Evolutionary conservation across 2,113 vertebrate genomes (phyloP).

Genomic region (Osmerus mordax): DNA sequence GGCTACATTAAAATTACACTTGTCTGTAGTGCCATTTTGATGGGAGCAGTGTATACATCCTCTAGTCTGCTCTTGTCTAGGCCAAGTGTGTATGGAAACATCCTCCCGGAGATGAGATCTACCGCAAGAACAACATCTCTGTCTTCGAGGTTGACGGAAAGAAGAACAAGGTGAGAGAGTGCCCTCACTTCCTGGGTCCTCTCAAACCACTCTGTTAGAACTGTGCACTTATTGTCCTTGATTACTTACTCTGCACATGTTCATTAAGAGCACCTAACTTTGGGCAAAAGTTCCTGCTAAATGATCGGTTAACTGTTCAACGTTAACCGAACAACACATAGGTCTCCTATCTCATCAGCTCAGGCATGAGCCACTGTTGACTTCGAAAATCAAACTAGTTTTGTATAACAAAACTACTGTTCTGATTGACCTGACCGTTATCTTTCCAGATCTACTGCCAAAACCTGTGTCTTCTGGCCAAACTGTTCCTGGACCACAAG

Average conservation of each 20-base stretch:
- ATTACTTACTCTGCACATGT: background rate
- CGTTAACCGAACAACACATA: too few species aligned
- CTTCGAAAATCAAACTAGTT: background rate
- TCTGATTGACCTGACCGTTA: background rate
- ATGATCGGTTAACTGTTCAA: background rate
- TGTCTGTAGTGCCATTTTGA: background rate
- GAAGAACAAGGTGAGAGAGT: conserved; percentile 87
- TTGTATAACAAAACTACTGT: background rate
- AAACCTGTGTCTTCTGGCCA: conserved; percentile 88
- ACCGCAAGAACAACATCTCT: conserved; percentile 90
- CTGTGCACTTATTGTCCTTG: background rate
- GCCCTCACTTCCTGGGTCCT: background rate
- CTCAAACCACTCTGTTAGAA: background rate
- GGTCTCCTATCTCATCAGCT: too few species aligned
- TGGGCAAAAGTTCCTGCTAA: background rate
- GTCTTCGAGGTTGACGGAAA: conserved; percentile 98
- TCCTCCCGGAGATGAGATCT: conserved; percentile 94
- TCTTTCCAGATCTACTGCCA: conserved; percentile 86
- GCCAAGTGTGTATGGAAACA: conserved; percentile 98
- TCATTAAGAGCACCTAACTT: background rate
- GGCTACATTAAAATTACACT: background rate
- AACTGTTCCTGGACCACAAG: conserved; percentile 90
- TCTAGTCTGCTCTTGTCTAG: conserved; percentile 55
- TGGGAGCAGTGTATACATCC: too few species aligned
- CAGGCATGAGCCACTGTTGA: too few species aligned